These are phyloP conservation scores for Masticophis lateralis DNA, from an alignment of 2,797 vertebrate genomes.

Conservation along the genomic window DNA sequence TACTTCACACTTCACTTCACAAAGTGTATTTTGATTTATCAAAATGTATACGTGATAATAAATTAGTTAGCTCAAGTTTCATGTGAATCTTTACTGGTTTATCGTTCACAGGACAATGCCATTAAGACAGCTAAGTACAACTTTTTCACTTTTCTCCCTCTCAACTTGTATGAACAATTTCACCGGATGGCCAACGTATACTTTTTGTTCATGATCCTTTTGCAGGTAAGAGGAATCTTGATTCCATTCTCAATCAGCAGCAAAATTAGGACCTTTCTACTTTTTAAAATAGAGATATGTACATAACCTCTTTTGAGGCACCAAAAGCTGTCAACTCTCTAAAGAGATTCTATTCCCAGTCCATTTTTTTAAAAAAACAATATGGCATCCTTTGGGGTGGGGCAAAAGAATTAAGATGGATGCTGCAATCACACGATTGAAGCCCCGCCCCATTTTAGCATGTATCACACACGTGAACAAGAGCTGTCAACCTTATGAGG, in stretches of 20 bases:
- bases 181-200: slow-evolving; percentile 86
- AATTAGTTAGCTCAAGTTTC: neutral
- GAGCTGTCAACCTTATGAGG: neutral
- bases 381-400: neutral
- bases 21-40: neutral
- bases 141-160: slow-evolving; percentile 84
- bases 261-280: neutral
- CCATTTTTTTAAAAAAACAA: neutral
- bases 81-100: neutral
- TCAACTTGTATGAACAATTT: slow-evolving; percentile 89
- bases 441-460: neutral
- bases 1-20: neutral
- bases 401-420: neutral
- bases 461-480: neutral
- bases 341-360: neutral
- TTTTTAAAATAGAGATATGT: neutral
- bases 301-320: neutral
- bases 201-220: slow-evolving; percentile 83
- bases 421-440: neutral
- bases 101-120: slow-evolving; percentile 79
- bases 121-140: slow-evolving; percentile 87
- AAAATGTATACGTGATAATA: neutral
- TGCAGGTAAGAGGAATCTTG: slow-evolving; percentile 79
- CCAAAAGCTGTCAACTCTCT: neutral
- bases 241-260: neutral